Base-by-base conservation (phyloP, 1,140 invertebrate genomes). In the Drosophila pruinosa region DNA sequence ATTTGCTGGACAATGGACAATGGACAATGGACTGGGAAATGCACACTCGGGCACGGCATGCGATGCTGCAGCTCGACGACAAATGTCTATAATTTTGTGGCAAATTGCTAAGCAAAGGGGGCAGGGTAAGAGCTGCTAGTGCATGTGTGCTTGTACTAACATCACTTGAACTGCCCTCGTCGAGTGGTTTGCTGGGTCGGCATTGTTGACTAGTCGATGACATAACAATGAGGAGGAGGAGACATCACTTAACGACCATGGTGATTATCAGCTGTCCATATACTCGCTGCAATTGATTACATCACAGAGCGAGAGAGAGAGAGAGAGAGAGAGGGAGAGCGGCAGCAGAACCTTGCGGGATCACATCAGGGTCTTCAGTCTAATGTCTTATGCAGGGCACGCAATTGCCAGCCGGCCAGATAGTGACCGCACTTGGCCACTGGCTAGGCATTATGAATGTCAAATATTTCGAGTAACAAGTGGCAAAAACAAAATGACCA, bases 401-500 rank as follows among this genome's bases (percentile, higher is more conserved):
- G 67, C 47, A 70, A 21, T 59, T 31, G 53, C n/a, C 52, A 34
- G 15, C 61, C 28, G 26, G 43, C 7, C n/a, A 19, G 34, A 50
- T 41, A 22, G 43, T 50, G 45, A 48, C 15, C 17, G 19, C n/a
- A 31, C 62, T 57, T 59, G 54, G 54, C 43, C 63, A 31, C 4
- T 28, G 57, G 58, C 7, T 61, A 47, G 38, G 34, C 78, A 78
- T 82, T 78, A 81, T 78, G 78, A 81, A 82, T 81, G 67, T 82
- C 80, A 81, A 81, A 81, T 81, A 81, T 81, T 81, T 74, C 59
- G 67, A 48, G 59, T 70, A 70, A 70, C 67, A 63, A 70, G 67
- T 70, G 67, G 67, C 38, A 57, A 80, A 72, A 14, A 54, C n/a
- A 54, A 22, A 39, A 31, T 24, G n/a, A 12, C 21, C 17, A 45